Percentiles rank a stretch among this genome's conserved stretches.
These are phyloP conservation scores for Papilio glaucus DNA, from an alignment of 1,140 invertebrate genomes.

Conservation along the genomic window DNA sequence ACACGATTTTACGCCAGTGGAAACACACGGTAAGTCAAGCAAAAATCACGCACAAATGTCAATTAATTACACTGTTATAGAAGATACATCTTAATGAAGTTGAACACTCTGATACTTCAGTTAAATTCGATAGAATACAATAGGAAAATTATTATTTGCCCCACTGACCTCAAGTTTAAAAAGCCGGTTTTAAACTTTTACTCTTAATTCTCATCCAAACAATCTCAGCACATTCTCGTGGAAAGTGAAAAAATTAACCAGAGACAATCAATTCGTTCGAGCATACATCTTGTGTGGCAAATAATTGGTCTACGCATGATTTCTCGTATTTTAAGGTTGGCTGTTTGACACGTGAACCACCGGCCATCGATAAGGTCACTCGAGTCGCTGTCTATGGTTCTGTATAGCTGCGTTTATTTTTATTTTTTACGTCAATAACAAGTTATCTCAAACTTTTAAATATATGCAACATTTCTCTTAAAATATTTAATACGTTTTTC, in stretches of 20 bases:
- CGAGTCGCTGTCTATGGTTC: neutral
- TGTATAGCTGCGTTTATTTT: too few relatives aligned
- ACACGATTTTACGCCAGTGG: too few relatives aligned
- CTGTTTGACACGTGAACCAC: neutral
- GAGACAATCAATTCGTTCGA: conserved; percentile 21
- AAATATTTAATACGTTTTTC: neutral
- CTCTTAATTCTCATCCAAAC: neutral
- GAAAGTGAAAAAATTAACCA: conserved; percentile 28
- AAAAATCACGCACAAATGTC: too few relatives aligned
- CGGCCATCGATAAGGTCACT: neutral
- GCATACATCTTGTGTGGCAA: conserved; percentile 26
- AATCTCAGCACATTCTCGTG: neutral
- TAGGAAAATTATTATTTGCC: neutral
- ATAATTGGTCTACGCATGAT: conserved; percentile 36
- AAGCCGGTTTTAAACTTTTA: neutral
- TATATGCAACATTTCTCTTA: conserved; percentile 15
- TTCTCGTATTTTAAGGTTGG: conserved; percentile 10
- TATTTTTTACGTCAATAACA: too few relatives aligned
- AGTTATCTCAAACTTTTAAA: too few relatives aligned
- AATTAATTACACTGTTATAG: too few relatives aligned
- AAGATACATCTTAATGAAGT: too few relatives aligned
- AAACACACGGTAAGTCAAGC: too few relatives aligned
- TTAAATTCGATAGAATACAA: too few relatives aligned
- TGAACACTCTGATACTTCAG: too few relatives aligned
- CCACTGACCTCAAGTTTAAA: neutral